Conservation (phyloP, 2,113 vertebrate species). For the Cacatua alba region DNA sequence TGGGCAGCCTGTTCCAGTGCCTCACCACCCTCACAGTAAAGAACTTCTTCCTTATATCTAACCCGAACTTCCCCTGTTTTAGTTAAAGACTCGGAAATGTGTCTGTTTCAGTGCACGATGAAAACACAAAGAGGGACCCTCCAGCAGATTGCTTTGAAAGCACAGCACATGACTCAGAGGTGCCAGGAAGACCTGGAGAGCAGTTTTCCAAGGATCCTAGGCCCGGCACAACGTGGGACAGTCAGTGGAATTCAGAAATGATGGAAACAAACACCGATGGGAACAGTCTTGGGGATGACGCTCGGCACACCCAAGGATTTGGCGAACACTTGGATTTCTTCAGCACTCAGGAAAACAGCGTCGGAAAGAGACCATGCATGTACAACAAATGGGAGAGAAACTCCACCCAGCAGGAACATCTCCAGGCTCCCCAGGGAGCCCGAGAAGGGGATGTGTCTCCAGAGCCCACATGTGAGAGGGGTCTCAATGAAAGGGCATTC, state of each 20-base stretch:
- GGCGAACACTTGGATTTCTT: background rate
- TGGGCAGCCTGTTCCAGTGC: background rate
- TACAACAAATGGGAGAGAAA: background rate
- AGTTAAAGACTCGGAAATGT: background rate
- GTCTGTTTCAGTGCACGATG: background rate
- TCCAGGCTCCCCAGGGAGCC: background rate
- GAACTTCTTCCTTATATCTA: background rate
- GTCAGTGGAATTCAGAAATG: background rate
- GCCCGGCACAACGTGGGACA: background rate
- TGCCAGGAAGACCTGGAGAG: background rate
- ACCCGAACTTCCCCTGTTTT: background rate
- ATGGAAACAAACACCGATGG: background rate
- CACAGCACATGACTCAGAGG: background rate
- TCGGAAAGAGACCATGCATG: background rate
- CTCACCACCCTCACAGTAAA: background rate
- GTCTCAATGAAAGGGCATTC: background rate
- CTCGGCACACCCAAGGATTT: background rate
- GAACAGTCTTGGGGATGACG: accelerated
- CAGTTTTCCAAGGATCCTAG: background rate
- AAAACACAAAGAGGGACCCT: background rate
- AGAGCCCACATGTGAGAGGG: background rate
- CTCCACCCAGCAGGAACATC: background rate
- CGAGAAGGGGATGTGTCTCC: background rate
- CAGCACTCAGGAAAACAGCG: background rate
- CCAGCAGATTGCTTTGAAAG: background rate